Evolutionary conservation across 2,888 invertebrate genomes (phyloP), one percentile per base, ranked within the genome.

Genomic region (Agriopis marginaria): DNA sequence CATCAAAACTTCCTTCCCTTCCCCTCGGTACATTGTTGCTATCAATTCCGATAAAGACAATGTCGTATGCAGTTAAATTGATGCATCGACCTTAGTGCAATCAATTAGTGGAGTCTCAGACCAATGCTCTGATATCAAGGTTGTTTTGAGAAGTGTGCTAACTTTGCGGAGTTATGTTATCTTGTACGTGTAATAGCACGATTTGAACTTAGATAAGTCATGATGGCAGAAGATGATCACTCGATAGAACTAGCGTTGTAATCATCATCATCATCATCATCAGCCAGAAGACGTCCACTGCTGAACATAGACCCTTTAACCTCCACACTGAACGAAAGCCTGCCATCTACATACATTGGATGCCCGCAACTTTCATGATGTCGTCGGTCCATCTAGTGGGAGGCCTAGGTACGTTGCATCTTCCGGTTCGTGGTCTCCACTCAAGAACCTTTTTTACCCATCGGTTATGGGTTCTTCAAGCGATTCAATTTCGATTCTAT

Each of bases 61-160:
- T 40, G 61, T 32, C 42, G 17, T 45, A 12, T 60, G 60, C 17
- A 62, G 61, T 51, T 62, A 51, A 62, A 44, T 51, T 62, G 61
- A 53, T 51, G 51, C 61, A 62, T 42, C 53, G 61, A 51, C 61
- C 61, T 62, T 62, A 51, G 9, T n/a, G 51, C 12, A 42, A 51
- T 62, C 42, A 51, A 62, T 42, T 51, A 51, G 10, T 14, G 8
- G 9, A 50, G 49, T 60, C 14, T 23, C 14, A 51, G 42, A 62
- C 23, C 61, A 51, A 51, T 42, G 61, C 11, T 12, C 51, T 23
- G 49, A 7, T 60, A 60, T 50, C 60, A 40, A 49, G 47, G 59
- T n/a, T 44, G 56, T 3, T 32, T 14, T 40, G 32, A 39, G 40
- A 60, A 49, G 12, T 10, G 42, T 42, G 42, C 42, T 51, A 49